These are phyloP conservation scores for Bellardia bayeri DNA, from an alignment of 2,888 invertebrate genomes.

Conservation along the genomic window DNA sequence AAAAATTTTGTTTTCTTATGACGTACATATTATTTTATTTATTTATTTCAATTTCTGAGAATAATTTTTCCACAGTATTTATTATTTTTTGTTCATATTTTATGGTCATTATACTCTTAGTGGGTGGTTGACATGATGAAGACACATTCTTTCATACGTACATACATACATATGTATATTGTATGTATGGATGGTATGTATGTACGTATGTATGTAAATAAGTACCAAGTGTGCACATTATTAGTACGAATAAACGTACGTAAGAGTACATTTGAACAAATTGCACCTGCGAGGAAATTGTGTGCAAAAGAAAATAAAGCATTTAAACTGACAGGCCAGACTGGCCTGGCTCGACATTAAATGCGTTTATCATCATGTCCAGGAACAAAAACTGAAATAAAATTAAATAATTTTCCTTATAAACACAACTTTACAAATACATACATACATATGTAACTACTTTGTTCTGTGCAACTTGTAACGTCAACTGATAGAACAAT, in stretches of 20 bases:
- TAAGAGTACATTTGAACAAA: slow-evolving; percentile 39
- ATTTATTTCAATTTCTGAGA: slow-evolving; percentile 24
- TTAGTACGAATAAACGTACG: not conserved
- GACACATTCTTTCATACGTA: not conserved
- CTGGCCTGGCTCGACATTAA: slow-evolving; percentile 31
- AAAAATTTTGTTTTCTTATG: slow-evolving; percentile 7
- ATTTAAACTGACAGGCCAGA: slow-evolving; percentile 33
- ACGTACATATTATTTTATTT: too few relatives aligned
- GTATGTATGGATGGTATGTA: not conserved
- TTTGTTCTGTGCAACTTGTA: too few relatives aligned
- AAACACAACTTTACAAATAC: slow-evolving; percentile 8
- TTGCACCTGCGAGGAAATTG: slow-evolving; percentile 68
- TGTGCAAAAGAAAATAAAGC: slow-evolving; percentile 54
- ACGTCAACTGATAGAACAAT: slow-evolving; percentile 42
- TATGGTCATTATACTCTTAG: slow-evolving; percentile 64
- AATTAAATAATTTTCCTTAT: slow-evolving; percentile 38
- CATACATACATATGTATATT: not conserved
- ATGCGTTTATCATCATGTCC: slow-evolving; percentile 58
- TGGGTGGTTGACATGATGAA: slow-evolving; percentile 62
- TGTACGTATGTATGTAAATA: not conserved
- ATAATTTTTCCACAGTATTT: slow-evolving; percentile 19
- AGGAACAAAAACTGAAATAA: slow-evolving; percentile 50
- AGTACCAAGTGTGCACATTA: too few relatives aligned
- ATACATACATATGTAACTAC: not conserved
- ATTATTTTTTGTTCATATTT: not conserved